Evolutionary conservation across 1,140 invertebrate genomes (phyloP).

Genomic region (Semibalanus balanoides): DNA sequence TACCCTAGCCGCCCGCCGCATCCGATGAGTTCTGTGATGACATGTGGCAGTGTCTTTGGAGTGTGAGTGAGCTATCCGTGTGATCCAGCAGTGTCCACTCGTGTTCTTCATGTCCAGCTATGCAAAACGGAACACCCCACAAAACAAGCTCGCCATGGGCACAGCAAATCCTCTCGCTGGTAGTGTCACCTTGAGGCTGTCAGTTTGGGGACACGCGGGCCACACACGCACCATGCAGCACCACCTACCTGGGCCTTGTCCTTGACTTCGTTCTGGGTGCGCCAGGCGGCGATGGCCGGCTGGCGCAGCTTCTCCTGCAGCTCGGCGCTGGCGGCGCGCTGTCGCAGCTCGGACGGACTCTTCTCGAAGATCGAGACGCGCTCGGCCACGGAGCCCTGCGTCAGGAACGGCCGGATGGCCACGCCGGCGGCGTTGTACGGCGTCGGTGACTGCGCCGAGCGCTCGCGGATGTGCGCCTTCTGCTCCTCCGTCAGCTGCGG

Average conservation of each 20-base stretch:
- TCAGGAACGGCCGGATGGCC: constrained; percentile 65
- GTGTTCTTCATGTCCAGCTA: background rate
- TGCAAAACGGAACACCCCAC: background rate
- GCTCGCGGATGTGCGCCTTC: constrained; percentile 42
- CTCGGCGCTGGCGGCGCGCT: constrained; percentile 10
- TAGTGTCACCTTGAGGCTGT: no score
- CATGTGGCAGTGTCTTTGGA: no score
- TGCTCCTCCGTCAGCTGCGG: constrained; percentile 49
- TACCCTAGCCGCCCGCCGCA: no score
- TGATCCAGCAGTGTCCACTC: no score
- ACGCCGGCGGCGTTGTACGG: constrained; percentile 20
- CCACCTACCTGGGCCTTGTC: constrained; percentile 51
- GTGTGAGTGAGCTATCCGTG: no score
- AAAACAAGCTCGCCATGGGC: background rate
- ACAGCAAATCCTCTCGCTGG: no score
- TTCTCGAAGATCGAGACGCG: constrained; percentile 80
- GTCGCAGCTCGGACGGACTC: constrained; percentile 53
- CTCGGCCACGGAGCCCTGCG: constrained; percentile 77
- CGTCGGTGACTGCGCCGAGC: constrained; percentile 21
- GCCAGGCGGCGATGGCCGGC: constrained; percentile 40
- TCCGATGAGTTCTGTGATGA: no score
- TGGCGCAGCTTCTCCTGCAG: constrained; percentile 15
- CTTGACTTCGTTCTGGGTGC: constrained; percentile 43
- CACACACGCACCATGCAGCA: background rate
- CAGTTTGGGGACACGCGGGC: no score